Conservation (phyloP, 2,797 vertebrate species). For the Intellagama lesueurii region DNA sequence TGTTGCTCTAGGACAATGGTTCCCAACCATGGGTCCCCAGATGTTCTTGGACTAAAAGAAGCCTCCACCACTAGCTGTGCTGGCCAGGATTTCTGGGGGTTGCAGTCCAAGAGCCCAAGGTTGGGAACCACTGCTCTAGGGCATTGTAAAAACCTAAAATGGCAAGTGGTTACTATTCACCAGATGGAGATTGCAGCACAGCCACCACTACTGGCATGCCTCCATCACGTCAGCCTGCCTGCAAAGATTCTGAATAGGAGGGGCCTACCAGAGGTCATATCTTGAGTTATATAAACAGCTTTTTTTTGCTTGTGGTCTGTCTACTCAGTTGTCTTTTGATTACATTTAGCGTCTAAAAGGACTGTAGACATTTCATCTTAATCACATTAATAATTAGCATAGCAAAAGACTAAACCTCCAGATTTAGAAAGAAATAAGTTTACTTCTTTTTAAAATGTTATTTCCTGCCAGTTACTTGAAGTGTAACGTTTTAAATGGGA, state of each 20-base stretch:
- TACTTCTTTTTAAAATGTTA: conserved; percentile 58
- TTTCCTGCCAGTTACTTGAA: conserved; percentile 50
- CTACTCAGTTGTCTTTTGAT: conserved; percentile 58
- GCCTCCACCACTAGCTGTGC: too few species aligned
- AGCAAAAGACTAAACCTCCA: conserved; percentile 44
- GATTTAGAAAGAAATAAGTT: conserved; percentile 61
- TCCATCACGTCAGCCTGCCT: neutral
- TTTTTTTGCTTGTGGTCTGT: conserved; percentile 58
- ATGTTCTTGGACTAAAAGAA: too few species aligned
- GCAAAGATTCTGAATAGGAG: neutral
- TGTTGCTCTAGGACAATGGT: too few species aligned
- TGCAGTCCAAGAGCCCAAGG: too few species aligned
- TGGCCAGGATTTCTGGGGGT: too few species aligned
- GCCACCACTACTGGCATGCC: neutral
- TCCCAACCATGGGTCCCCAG: too few species aligned
- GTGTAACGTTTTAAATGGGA: conserved; percentile 47
- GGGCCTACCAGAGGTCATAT: neutral
- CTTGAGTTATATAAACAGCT: conserved; percentile 42
- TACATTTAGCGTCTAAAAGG: conserved; percentile 52
- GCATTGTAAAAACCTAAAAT: neutral
- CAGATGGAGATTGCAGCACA: neutral
- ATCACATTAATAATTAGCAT: conserved; percentile 66
- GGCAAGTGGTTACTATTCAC: neutral
- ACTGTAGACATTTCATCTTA: conserved; percentile 55
- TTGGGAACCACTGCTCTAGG: too few species aligned